Base-by-base conservation (phyloP, 2,797 vertebrate species). In the Danio aesculapii region DNA sequence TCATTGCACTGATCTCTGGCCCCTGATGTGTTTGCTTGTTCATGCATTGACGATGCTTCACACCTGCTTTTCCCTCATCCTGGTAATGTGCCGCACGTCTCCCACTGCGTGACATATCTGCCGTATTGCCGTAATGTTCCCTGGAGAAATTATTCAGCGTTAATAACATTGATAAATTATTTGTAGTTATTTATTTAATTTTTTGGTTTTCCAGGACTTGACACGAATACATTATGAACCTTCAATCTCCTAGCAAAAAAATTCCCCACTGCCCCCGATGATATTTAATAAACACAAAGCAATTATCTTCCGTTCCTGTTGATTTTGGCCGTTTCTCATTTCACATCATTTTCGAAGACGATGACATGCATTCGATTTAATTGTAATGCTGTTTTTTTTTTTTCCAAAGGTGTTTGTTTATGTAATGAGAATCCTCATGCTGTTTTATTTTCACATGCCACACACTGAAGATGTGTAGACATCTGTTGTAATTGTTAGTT, bases 1-100 rank as follows among this genome's bases (percentile, higher is more conserved):
- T 86, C 88, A 90, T 86, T 11, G n/a, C 66, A 78, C 77, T 78
- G 43, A 85, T 84, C 73, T 81, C 88, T 30, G 58, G 16, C 59
- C 64, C 72, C 75, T 59, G 79, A 84, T 87, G 80, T 76, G 57
- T 87, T 84, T 80, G 74, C 62, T 57, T 75, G 13, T 46, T 61
- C 55, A 61, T 81, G 77, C 53, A 41, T 68, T 12, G 46, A 61
- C 6, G n/a, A 79, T 52, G 76, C 66, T 21, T 70, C 66, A 50
- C 76, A 79, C 46, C 66, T 79, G 77, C 46, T 70, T 70, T 19
- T 61, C 63, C 12, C 14, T 41, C 21, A 70, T 50, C 21, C 55
- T 41, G 55, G 16, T 69, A 59, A 61, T 59, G 6, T 53, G 10
- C 59, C 9, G 39, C 41, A 55, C 19, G 8, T 55, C 47, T 30